Evolutionary conservation across 2,888 invertebrate species (phyloP), one percentile per base, ranked within the genome.

Genomic region (Thymelicus acteon): DNA sequence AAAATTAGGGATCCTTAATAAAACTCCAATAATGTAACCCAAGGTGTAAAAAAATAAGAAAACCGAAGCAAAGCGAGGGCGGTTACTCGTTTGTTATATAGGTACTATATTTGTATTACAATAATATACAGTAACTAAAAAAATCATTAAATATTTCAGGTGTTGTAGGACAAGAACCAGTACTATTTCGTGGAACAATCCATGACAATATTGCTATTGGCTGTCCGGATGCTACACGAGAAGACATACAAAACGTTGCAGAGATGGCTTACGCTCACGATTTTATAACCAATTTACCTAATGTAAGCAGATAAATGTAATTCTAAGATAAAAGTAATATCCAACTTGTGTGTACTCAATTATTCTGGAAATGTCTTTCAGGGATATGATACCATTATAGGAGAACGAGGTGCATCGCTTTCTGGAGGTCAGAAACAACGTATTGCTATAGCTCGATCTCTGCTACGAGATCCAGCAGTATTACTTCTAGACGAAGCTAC

Each of bases 121-220:
- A n/a, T n/a, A n/a, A n/a, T n/a, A 13, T 57, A 61, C 8, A 52
- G 10, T 8, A 15, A 58, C 19, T n/a, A 31, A 31, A 19, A 52
- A 12, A 10, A 19, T 49, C 31, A 15, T 60, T 13, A 63, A 31
- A 47, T 57, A 48, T 62, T 72, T 76, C 76, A 94, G 94, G 97
- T 48, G 95, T 98, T 10, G 98, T 98, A 15, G 97, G 97, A 0
- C 98, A 98, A 88, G 98, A 98, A 78, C 98, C 98, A 0, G 96
- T 97, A 0, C 92, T 98, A 6, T 98, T 98, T 89, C 96, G 96
- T 73, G 96, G 97, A 40, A 96, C 96, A 13, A 97, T 98, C 76
- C 94, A 94, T n/a, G 95, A 95, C 44, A 95, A 95, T 75, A 95
- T 95, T 70, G 91, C 96, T 2, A 97, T 97, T 81, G 98, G 98